Conservation (phyloP, 1,140 invertebrate genomes). For the Bombyx mandarina region DNA sequence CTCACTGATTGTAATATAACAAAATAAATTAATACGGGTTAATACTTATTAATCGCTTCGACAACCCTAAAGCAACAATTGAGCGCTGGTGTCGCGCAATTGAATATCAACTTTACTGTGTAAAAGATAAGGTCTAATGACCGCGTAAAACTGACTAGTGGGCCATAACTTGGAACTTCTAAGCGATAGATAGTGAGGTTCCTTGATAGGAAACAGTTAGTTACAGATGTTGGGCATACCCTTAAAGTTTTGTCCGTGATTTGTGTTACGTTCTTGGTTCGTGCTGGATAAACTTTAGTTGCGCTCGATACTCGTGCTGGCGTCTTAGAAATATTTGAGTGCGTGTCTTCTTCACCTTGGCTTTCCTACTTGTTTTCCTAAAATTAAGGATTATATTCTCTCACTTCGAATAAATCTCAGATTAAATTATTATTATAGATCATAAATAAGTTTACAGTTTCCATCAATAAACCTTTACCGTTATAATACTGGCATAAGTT, state of each 20-base stretch:
- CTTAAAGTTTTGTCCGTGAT: constrained; percentile 15
- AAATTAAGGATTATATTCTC: no score
- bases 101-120: constrained; percentile 16
- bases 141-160: constrained; percentile 5
- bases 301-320: background rate
- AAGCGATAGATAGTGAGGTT: constrained; percentile 21
- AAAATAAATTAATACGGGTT: no score
- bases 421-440: no score
- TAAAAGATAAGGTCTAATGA: constrained; percentile 15
- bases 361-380: no score
- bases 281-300: constrained; percentile 9
- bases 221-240: constrained; percentile 21
- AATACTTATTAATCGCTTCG: background rate
- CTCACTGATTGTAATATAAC: no score
- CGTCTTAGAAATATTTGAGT: no score
- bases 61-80: constrained; percentile 4
- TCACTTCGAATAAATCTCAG: no score
- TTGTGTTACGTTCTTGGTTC: constrained; percentile 18
- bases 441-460: no score
- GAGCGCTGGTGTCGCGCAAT: constrained; percentile 6
- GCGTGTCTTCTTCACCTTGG: no score
- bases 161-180: constrained; percentile 21
- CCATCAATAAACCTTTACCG: no score
- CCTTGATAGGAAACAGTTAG: constrained; percentile 18
- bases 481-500: no score